A percentile compares a stretch with the other conserved stretches of the same genome.
Conservation (phyloP, 2,888 invertebrate species). For the Reticulitermes lucifugus region DNA sequence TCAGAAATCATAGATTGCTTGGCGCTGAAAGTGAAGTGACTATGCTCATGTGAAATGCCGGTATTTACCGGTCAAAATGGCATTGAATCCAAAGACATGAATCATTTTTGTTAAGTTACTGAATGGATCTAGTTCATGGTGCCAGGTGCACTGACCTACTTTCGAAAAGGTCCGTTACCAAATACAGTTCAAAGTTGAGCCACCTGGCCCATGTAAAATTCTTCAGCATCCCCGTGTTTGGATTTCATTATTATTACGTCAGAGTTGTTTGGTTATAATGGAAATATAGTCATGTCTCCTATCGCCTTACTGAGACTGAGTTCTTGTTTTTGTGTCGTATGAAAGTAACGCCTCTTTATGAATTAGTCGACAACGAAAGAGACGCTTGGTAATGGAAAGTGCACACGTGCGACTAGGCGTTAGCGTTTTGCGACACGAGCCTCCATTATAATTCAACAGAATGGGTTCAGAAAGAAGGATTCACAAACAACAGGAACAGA, state of each 20-base stretch:
- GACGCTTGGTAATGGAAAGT: background rate
- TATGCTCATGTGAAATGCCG: too few relatives aligned
- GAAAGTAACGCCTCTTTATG: conserved; percentile 1
- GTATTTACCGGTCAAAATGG: too few relatives aligned
- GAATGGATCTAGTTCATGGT: too few relatives aligned
- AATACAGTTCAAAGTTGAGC: too few relatives aligned
- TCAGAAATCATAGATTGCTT: too few relatives aligned
- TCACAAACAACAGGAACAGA: background rate
- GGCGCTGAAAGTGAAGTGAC: too few relatives aligned
- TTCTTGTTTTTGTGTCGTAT: background rate
- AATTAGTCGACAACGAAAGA: background rate
- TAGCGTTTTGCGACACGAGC: background rate
- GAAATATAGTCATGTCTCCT: background rate
- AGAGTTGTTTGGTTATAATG: background rate
- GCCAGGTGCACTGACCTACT: too few relatives aligned
- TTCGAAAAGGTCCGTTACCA: too few relatives aligned
- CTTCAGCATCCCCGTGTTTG: background rate
- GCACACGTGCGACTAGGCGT: background rate
- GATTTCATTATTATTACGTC: background rate
- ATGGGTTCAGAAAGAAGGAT: background rate
- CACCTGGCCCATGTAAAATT: too few relatives aligned
- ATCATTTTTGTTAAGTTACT: too few relatives aligned
- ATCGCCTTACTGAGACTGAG: background rate
- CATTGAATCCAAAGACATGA: too few relatives aligned
- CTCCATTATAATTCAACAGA: background rate